Conservation (phyloP, 2,797 vertebrate genomes). For the Pteronotus mesoamericanus region DNA sequence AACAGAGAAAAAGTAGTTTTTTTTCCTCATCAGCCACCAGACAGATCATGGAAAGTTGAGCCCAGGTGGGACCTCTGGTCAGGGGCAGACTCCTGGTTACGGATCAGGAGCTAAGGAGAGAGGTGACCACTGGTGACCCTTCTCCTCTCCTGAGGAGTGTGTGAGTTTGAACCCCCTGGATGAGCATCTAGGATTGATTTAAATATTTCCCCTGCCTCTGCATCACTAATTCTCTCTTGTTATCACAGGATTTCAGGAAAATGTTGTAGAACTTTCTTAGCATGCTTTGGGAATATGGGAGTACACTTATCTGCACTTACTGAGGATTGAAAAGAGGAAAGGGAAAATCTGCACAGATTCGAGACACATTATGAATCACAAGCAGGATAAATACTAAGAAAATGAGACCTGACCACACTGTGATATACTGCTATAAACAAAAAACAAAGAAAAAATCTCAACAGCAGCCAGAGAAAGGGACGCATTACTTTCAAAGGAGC, state of each 20-base stretch:
- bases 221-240: background rate
- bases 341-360: background rate
- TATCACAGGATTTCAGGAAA: conserved; percentile 2
- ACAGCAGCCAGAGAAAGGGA: background rate
- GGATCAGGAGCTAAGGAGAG: background rate
- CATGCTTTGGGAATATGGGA: background rate
- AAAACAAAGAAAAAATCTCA: background rate
- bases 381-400: conserved; percentile 7
- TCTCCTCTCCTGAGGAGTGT: background rate
- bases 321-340: background rate
- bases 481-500: background rate
- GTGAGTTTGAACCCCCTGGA: background rate
- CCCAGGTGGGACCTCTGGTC: background rate
- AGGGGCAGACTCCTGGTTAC: background rate
- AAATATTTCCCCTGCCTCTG: background rate
- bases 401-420: background rate
- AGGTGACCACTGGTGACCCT: background rate
- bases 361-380: conserved; percentile 10
- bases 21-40: background rate
- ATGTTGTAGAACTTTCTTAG: background rate
- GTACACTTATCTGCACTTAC: background rate
- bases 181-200: background rate
- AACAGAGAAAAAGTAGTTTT: background rate
- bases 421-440: background rate
- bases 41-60: background rate